Evolutionary conservation across 2,797 vertebrate species (phyloP), one percentile per base, ranked within the genome.

Genomic region (Acrossocheilus wenchowensis): DNA sequence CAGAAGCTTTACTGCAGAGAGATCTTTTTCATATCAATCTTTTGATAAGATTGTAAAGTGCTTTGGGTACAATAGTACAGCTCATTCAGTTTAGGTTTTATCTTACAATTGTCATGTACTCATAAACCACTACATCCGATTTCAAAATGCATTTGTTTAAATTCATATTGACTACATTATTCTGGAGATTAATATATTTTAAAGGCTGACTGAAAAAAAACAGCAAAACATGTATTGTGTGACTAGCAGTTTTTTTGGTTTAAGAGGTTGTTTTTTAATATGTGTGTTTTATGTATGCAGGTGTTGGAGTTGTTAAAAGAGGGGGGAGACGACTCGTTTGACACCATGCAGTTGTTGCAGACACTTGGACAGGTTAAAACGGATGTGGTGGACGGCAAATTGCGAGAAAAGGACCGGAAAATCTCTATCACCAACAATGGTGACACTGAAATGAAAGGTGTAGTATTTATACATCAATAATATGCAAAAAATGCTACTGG

Each of bases 361-460:
- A 96, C 96, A 68, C 93, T 99, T 12, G 95, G 97, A 84, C 96
- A 95, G 87, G 97, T 99, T 90, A 99, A 97, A 94, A 97, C 95
- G 0, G 98, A 99, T 4, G 87, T 94, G 1, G 43, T 96, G 9
- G 98, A 99, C 5, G 60, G 86, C 80, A 95, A 95, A 81, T 96
- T 94, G 87, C 6, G 17, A 0, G 72, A 52, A 23, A 69, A 81
- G 26, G 21, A 17, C 41, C 26, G 23, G 10, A 75, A 84, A 23
- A 78, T 4, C 39, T 36, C 34, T 19, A 54, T 72, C 30, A 68
- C 2, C 0, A 71, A 17, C 43, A 81, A 81, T 52, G 79, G 79
- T 4, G 15, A 10, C 39, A 78, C 72, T 10, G 89, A 87, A 50
- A 60, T 87, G 86, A 89, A 89, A 84, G 89, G 89, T 90, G 23